Evolutionary conservation across 92 coral and sea anemone genomes (phyloP).

Genomic region (Hydrozoanthus gracilis): DNA sequence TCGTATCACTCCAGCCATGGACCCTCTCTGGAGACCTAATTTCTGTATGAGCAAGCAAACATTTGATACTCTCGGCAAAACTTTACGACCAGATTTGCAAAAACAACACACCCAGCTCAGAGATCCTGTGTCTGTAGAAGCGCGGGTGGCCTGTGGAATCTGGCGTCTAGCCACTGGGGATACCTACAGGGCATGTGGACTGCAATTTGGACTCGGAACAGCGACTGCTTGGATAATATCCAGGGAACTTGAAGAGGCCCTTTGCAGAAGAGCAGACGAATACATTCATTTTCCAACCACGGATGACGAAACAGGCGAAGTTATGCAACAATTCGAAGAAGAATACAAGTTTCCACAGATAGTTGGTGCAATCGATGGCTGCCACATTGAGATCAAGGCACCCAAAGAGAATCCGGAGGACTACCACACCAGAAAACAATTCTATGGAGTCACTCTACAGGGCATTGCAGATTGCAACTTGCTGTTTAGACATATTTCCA

Average conservation of each 20-base stretch:
- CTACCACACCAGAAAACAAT: constrained; percentile 66
- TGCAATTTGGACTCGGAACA: constrained; percentile 23
- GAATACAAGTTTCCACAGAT: constrained; percentile 58
- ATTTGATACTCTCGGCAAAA: background rate
- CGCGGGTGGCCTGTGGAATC: background rate
- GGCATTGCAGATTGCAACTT: constrained; percentile 44
- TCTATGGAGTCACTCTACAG: constrained; percentile 63
- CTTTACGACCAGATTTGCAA: background rate
- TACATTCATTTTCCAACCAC: constrained; percentile 63
- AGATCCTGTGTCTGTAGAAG: constrained; percentile 9
- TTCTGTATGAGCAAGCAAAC: constrained; percentile 21
- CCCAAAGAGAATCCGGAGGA: constrained; percentile 58
- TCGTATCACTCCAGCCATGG: background rate
- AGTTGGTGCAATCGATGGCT: constrained; percentile 71
- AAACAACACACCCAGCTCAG: constrained; percentile 6
- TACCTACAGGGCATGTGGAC: constrained; percentile 17
- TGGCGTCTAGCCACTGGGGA: constrained; percentile 31
- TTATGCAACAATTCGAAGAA: constrained; percentile 58
- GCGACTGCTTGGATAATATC: constrained; percentile 2
- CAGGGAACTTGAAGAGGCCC: background rate
- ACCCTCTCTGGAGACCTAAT: constrained; percentile 25
- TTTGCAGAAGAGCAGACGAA: background rate
- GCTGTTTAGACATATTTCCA: constrained; percentile 46
- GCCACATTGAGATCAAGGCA: constrained; percentile 66
- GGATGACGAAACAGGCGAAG: constrained; percentile 57